Base-by-base conservation (phyloP, 2,113 vertebrate species). In the Lophius piscatorius region DNA sequence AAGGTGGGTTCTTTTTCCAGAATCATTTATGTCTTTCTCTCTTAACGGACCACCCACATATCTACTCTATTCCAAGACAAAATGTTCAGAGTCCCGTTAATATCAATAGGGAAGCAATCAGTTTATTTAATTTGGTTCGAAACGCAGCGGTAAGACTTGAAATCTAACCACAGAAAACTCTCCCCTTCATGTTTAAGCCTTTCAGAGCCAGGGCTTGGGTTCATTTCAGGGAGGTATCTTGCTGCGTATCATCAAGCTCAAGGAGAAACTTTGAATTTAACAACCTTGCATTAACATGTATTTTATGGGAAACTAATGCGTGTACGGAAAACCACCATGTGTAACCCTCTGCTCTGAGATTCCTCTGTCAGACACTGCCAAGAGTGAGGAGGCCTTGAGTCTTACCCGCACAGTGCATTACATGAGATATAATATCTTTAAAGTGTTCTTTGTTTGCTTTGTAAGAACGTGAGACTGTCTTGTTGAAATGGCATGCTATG, bases 251-350 rank as follows among this genome's bases (percentile, higher is more conserved):
- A 73, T 74, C 36, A 20, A 17, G 49, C 66, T 70, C 64, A 83
- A 74, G 62, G 49, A 82, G 42, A 70, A 36, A 28, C 77, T 85
- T 65, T 78, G 40, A 70, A 34, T 83, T 84, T 70, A 63, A 74
- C 76, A 76, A 47, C 63, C 66, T 73, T 70, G 62, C 71, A 72
- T 77, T 78, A 52, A 68, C 34, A 57, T 74, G 18, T 58, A 63
- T 78, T 85, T 87, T 73, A 84, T 65, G 64, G 64, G 68, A 67
- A 82, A 69, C 54, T 71, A 74, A 85, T 87, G 74, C 81, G 39
- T 65, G 38, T 20, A 68, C 66, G 54, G 44, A 63, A 67, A 76
- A 79, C 63, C 71, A 49, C 33, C 1, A 10, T 44, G 29, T 48
- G 52, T 72, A 74, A 57, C 57, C 61, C 66, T 83, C 58, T 63